These are phyloP conservation scores for Hylaeus volcanicus DNA, from an alignment of 1,140 invertebrate genomes.

Conservation along the genomic window DNA sequence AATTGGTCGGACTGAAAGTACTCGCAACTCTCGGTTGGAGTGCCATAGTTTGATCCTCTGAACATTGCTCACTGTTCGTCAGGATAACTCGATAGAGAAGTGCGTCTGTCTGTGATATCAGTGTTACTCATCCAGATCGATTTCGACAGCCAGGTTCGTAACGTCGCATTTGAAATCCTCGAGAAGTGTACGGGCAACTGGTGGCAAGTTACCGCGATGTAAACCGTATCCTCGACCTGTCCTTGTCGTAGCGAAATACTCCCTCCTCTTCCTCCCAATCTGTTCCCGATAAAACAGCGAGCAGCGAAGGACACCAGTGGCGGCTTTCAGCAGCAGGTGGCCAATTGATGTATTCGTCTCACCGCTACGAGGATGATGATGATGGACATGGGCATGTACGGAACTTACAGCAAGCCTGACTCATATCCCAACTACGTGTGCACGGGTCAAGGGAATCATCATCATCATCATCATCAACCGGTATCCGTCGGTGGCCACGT, in stretches of 20 bases:
- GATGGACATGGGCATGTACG: constrained; percentile 89
- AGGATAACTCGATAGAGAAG: background rate
- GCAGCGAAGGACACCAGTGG: constrained; percentile 9
- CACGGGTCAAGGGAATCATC: constrained; percentile 71
- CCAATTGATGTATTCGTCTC: constrained; percentile 65
- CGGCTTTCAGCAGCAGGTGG: constrained; percentile 43
- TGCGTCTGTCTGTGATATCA: constrained; percentile 20
- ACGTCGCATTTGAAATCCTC: background rate
- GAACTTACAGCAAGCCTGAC: constrained; percentile 82
- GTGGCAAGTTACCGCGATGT: constrained; percentile 2
- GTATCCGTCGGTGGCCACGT: constrained; percentile 68
- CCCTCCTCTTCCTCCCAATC: background rate
- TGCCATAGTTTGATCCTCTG: background rate
- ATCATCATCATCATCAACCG: constrained; percentile 65
- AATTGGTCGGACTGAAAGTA: no score
- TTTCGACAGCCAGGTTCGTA: background rate
- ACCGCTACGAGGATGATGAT: constrained; percentile 82
- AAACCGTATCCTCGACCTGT: background rate
- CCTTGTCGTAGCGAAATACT: background rate
- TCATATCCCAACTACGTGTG: constrained; percentile 80
- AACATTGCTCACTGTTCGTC: no score
- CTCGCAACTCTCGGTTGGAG: no score
- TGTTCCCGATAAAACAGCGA: background rate
- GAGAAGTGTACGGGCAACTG: background rate
- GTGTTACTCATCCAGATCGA: background rate